Evolutionary conservation across 2,888 invertebrate genomes (phyloP), one percentile per base, ranked within the genome.

Genomic region (Tiphia femorata): DNA sequence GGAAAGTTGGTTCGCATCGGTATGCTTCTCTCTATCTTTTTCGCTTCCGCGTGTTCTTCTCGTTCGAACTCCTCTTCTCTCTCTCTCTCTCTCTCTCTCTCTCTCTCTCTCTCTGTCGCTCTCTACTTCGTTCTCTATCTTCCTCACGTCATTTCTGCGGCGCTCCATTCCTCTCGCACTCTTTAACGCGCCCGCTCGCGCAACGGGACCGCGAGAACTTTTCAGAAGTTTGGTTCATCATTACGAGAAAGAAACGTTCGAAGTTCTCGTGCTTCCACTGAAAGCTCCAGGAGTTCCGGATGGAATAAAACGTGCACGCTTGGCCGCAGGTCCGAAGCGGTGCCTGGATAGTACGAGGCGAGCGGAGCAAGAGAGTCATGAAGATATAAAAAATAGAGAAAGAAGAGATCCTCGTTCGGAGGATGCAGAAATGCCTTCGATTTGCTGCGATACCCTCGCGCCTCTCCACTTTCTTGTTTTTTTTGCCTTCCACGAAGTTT

Each of bases 191-290:
- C n/a, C n/a, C n/a, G n/a, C n/a, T n/a, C n/a, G n/a, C n/a, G n/a
- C n/a, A n/a, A 38, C 19, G 19, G 25, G 16, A 42, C 16, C 37
- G 8, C 42, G 23, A 10, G 33, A 73, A 73, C 62, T 75, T 73
- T 62, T 53, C 60, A 30, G 47, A 51, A 74, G 70, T 76, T 73
- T 60, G 63, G 75, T 74, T 75, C 71, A 74, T 75, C 73, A 74
- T 76, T 74, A 73, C 70, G 61, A 63, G 35, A 33, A 59, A 55
- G 62, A 53, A 61, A 62, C 53, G 66, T 14, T 58, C 33, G 53
- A 64, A 70, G 56, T 64, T 70, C 40, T 43, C 23, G n/a, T 44
- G 49, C 50, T 19, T 44, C 40, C n/a, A 27, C 19, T 1, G 3
- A 17, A 19, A 17, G 19, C 5, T 20, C 16, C 21, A 10, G 47